These are phyloP conservation scores for Diplosoma virens DNA, from an alignment of 23 tunicate genomes.

Conservation along the genomic window DNA sequence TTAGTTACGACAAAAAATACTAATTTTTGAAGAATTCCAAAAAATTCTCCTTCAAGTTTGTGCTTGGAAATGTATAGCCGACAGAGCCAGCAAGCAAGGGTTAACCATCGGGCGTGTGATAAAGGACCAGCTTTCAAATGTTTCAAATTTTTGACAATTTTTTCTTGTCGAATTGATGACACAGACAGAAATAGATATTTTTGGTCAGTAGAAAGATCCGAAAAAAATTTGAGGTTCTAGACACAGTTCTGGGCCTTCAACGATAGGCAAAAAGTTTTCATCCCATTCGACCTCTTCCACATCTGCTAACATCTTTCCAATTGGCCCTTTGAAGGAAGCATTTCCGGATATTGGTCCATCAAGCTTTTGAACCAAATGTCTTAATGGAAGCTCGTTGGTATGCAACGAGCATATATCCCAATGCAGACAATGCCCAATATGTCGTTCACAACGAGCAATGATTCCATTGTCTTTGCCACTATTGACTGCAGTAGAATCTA, in stretches of 20 bases:
- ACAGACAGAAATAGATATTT: slow-evolving; percentile 6
- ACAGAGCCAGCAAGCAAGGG: slow-evolving; percentile 1
- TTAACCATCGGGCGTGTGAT: slow-evolving; percentile 1
- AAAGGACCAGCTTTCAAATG: slow-evolving; percentile 12
- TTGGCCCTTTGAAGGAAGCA: slow-evolving; percentile 15
- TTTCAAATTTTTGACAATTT: not conserved
- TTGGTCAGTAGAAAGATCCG: slow-evolving; percentile 20
- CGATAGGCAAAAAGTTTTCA: slow-evolving; percentile 10
- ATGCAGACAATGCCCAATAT: slow-evolving; percentile 9
- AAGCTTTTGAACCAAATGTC: slow-evolving; percentile 14
- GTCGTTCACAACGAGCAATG: slow-evolving; percentile 4
- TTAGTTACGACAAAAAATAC: not conserved
- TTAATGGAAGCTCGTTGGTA: slow-evolving; percentile 16
- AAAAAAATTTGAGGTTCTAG: not conserved
- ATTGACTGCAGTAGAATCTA: slow-evolving; percentile 3
- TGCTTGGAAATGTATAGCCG: slow-evolving; percentile 8
- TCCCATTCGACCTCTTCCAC: slow-evolving; percentile 8
- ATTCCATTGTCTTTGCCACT: slow-evolving; percentile 8
- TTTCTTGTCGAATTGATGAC: slow-evolving; percentile 1
- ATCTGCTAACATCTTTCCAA: slow-evolving; percentile 10
- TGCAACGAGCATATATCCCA: slow-evolving; percentile 13
- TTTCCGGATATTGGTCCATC: slow-evolving; percentile 10
- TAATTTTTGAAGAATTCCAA: too few species aligned
- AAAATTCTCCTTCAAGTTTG: not conserved
- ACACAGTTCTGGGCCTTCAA: not conserved